Conservation (phyloP, 1,140 invertebrate genomes). For the Procambarus clarkii region DNA sequence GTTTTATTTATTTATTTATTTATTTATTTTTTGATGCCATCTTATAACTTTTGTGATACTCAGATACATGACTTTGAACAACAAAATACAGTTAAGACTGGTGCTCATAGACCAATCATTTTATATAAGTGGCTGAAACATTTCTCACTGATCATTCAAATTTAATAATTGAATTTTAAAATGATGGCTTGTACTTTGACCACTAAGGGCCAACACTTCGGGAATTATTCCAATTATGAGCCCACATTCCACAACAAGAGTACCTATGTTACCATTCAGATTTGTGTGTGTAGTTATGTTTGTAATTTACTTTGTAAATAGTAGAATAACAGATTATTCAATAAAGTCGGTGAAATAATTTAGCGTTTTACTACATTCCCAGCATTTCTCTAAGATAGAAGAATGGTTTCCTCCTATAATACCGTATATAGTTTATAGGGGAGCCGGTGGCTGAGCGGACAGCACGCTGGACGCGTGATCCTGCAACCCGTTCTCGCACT, state of each 20-base stretch:
- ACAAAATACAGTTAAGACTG: not conserved
- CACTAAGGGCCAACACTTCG: not conserved
- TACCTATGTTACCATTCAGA: conserved; percentile 61
- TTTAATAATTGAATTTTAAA: not conserved
- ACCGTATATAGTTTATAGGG: no score
- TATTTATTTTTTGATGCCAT: not conserved
- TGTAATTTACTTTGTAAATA: conserved; percentile 60
- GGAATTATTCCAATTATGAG: conserved; percentile 25
- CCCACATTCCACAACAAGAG: conserved; percentile 57
- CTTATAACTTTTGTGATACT: not conserved
- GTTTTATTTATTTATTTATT: not conserved
- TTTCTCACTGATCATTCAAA: not conserved
- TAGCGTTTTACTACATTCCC: not conserved
- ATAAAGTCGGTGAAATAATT: conserved; percentile 41
- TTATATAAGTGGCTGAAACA: not conserved
- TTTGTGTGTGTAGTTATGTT: conserved; percentile 53
- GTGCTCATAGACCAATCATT: conserved; percentile 6
- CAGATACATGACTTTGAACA: not conserved
- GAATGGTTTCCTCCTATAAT: not conserved
- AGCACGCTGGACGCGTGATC: no score
- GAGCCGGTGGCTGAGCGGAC: no score
- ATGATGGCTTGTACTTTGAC: not conserved
- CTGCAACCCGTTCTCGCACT: no score
- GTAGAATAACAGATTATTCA: conserved; percentile 52
- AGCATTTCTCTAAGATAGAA: not conserved